phyloP scores from a whole-genome alignment of 2,888 invertebrate genomes.

The Ophraella communa region DNA sequence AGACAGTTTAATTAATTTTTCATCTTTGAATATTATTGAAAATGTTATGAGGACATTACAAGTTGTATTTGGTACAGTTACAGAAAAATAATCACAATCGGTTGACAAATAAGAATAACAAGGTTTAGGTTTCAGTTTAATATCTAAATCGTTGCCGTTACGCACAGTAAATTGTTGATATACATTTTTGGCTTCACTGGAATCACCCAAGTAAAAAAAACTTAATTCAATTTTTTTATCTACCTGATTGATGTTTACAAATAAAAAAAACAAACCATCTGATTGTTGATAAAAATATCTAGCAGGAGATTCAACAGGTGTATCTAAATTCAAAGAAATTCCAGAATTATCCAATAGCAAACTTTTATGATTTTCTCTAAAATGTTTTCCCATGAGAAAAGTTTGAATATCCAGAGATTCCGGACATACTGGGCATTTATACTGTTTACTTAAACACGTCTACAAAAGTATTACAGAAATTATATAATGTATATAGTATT shows the following conservation, averaged over 20 bases:
- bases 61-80: constrained; percentile 1
- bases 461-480: neutral
- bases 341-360: constrained; percentile 5
- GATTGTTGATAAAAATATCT: constrained; percentile 13
- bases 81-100: constrained; percentile 1
- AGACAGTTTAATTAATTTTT: neutral
- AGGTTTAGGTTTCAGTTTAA: neutral
- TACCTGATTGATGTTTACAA: neutral
- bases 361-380: constrained; percentile 6
- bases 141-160: constrained; percentile 1
- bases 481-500: neutral
- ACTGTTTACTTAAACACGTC: constrained; percentile 11
- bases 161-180: constrained; percentile 14
- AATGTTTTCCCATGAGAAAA: constrained; percentile 17
- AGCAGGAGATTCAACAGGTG: neutral
- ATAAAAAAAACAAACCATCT: constrained; percentile 16
- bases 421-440: constrained; percentile 25
- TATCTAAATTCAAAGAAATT: constrained; percentile 2
- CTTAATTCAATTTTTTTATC: constrained; percentile 7
- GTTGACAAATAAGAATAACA: constrained; percentile 8
- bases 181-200: constrained; percentile 6
- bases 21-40: neutral
- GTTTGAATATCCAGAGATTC: constrained; percentile 1
- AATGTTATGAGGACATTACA: constrained; percentile 2
- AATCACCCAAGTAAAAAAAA: constrained; percentile 5